Evolutionary conservation across 1,140 invertebrate genomes (phyloP), one percentile per base, ranked within the genome.

Genomic region (fruit fly (Drosophila melanogaster)): DNA sequence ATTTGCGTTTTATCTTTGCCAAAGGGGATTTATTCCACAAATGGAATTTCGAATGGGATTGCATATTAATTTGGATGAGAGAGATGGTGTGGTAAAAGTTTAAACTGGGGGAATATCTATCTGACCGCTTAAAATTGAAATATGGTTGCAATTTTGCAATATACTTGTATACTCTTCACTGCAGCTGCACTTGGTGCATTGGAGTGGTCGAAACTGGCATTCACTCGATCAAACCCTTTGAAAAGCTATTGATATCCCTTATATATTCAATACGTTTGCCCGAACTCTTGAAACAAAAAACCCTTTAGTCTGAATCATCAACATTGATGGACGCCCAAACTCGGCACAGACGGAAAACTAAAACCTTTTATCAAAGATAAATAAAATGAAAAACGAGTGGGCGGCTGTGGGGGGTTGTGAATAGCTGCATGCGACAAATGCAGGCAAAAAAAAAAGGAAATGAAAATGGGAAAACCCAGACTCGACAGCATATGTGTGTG

Each of bases 301-400:
- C 62, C 74, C 53, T 61, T 77, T 76, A 76, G 62, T 55, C 62
- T 50, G 35, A 46, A 41, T 55, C 8, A 66, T 59, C n/a, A n/a
- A n/a, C 12, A 77, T 77, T 77, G 74, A 77, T 77, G 73, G 73
- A 60, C 35, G 47, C 54, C 37, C 19, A 44, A 61, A 55, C 66
- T 61, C 40, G 35, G 35, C 37, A 56, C 47, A 77, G 47, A 71
- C 55, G 7, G 19, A 62, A 56, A 77, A 73, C 71, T 86, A 86
- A 86, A 86, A 87, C 83, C 83, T 86, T 86, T 86, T 86, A 87
- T 83, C 83, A 87, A 87, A 86, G 83, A 86, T 86, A 86, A 86
- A 86, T 86, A 86, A 83, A 87, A 87, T 87, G 75, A 26, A 51
- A 75, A 75, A 57, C 75, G 2, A 33, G 24, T 30, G 17, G 43